These are phyloP conservation scores for Clarias laeviceps DNA, from an alignment of 2,797 vertebrate genomes.

Conservation along the genomic window DNA sequence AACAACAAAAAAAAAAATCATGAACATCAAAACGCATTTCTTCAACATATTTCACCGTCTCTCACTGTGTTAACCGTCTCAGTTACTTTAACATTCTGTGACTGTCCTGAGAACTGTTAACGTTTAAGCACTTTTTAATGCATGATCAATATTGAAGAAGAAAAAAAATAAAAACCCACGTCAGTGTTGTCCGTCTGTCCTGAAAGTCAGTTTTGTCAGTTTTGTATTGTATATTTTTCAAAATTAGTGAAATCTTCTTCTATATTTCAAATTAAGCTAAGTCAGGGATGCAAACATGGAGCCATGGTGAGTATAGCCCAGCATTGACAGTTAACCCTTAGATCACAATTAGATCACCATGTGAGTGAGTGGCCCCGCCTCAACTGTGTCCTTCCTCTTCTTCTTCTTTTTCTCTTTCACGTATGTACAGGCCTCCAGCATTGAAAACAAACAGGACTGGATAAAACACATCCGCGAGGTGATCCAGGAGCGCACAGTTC, in stretches of 20 bases:
- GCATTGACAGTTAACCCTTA: constrained; percentile 68
- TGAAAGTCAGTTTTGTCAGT: constrained; percentile 65
- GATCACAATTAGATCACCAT: too few species aligned
- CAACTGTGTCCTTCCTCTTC: not conserved
- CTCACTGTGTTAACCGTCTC: constrained; percentile 13
- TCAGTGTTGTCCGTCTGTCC: constrained; percentile 71
- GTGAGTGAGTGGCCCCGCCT: not conserved
- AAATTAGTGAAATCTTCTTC: constrained; percentile 81
- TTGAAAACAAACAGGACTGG: constrained; percentile 99
- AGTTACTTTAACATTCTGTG: constrained; percentile 18
- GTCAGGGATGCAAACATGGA: constrained; percentile 87
- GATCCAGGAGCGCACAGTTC: constrained; percentile 96
- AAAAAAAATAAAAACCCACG: not conserved
- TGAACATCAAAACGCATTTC: constrained; percentile 1
- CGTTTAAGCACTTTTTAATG: constrained; percentile 41
- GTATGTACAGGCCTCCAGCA: constrained; percentile 87
- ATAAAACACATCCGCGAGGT: constrained; percentile 99
- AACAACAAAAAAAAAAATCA: not conserved
- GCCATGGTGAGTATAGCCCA: constrained; percentile 81
- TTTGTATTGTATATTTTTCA: constrained; percentile 56
- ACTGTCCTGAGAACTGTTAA: constrained; percentile 14
- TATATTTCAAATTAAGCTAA: constrained; percentile 85
- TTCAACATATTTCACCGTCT: constrained; percentile 16
- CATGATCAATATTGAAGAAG: constrained; percentile 48
- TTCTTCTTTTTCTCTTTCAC: not conserved